Conservation (phyloP, 2,797 vertebrate genomes). For the Enteromius mattozi region DNA sequence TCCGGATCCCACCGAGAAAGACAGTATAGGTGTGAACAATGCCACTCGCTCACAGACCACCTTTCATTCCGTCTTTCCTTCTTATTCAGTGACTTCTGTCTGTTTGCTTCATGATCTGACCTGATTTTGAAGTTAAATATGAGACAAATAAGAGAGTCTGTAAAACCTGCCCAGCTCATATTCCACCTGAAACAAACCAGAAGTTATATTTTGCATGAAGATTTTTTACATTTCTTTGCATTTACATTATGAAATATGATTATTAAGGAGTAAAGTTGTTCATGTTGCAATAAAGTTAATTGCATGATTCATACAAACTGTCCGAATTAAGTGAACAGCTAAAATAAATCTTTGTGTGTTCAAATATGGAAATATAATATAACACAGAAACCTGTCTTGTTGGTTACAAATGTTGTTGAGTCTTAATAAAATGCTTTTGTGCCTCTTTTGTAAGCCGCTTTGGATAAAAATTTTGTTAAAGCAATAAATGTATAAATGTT, state of each 20-base stretch:
- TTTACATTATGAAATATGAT: background rate
- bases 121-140: background rate
- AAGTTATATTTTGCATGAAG: too few species aligned
- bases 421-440: background rate
- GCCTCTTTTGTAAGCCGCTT: background rate
- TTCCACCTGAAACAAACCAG: too few species aligned
- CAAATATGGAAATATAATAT: background rate
- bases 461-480: background rate
- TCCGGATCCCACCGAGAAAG: conserved; percentile 18
- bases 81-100: background rate
- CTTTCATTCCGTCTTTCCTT: background rate
- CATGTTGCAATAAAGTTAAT: background rate
- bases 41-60: background rate
- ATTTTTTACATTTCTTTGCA: background rate
- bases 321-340: background rate
- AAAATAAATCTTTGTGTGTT: background rate
- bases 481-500: background rate
- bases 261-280: background rate
- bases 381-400: background rate
- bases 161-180: background rate
- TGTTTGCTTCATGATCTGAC: background rate
- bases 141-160: background rate
- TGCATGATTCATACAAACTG: background rate
- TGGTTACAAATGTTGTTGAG: background rate
- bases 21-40: background rate